Base-by-base conservation (phyloP, 1,140 invertebrate species). In the Parapsyche elsis region DNA sequence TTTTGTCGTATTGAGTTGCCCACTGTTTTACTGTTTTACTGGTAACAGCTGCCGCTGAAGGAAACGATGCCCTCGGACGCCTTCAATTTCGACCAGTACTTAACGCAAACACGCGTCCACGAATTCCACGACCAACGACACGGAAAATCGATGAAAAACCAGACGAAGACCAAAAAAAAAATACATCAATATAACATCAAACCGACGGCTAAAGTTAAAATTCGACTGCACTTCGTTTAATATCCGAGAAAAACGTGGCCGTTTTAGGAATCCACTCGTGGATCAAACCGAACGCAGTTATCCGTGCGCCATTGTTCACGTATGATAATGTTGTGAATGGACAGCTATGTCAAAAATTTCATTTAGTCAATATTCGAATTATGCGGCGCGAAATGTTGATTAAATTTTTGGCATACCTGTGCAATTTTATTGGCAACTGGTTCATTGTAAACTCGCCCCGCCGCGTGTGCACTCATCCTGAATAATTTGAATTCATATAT, bases 401-500 rank as follows among this genome's bases (percentile, higher is more conserved):
- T 59, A 77, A 59, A 77, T 77, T 77, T 77, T 64, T 77, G 5
- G 30, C 49, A 77, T 77, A 77, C 49, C 53, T 59, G 57, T 77
- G 1, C 1, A 53, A 64, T 59, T 44, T 21, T 61, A 77, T 61
- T 30, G 7, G 23, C 24, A 77, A 77, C 12, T 0, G 24, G 76
- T 59, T 59, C 23, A 44, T 74, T 9, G 7, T 77, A 12, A 23
- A 77, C 64, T 26, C 24, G 2, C 24, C 19, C 24, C 4, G 21
- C 64, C 21, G 1, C 10, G 57, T 38, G 76, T 61, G 23, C 57
- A 44, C 59, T 77, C 57, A 45, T 24, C 38, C 76, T 24, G 38
- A 64, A 64, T 77, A 77, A 77, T 77, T 77, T 44, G 57, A 19
- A 77, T 77, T 67, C 76, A 64, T 7, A 77, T 77, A 77, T 77